Base-by-base conservation (phyloP, 1,140 invertebrate species). In the Diabrotica undecimpunctata region DNA sequence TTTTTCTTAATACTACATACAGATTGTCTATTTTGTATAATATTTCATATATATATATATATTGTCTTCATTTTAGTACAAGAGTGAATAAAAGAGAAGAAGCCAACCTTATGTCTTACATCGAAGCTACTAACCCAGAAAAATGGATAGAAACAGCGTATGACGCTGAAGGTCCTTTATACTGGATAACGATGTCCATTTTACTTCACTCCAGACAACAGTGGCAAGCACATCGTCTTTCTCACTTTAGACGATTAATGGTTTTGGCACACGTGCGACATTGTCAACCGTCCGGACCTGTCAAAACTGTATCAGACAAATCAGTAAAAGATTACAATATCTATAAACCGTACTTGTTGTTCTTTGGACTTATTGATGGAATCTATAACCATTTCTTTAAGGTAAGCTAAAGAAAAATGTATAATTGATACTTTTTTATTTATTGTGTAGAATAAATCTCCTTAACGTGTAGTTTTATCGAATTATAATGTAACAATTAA, bases 111-210 rank as follows among this genome's bases (percentile, higher is more conserved):
- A 79, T 82, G 5, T 82, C 81, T 57, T 94, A 92, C 73, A 74
- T 94, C 56, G 87, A 90, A 70, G 78, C 82, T 7, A 72, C 84
- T 7, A 72, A 85, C 12, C 72, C 69, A 3, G 83, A 85, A 2
- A 79, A 84, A 38, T 86, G 88, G 85, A 80, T 96, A 4, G 94
- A 97, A 74, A 89, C 85, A 35, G 87, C 88, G 63, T 96, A 92
- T 76, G 94, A 96, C 72, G 87, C 92, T 2, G 96, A 98, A 70
- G 93, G 95, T 4, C 89, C 94, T 3, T 83, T 94, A 6, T 99
- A 95, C 81, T 95, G 90, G 83, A 81, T 87, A 54, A 88, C 89
- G 5, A 84, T 97, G 74, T 88, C 90, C 52, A 78, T 97, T 7
- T 84, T 95, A 46, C 79, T 98, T 13, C 86, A 91, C 70, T 86